Conservation (phyloP, 2,797 vertebrate genomes). For the Aeoliscus strigatus region DNA sequence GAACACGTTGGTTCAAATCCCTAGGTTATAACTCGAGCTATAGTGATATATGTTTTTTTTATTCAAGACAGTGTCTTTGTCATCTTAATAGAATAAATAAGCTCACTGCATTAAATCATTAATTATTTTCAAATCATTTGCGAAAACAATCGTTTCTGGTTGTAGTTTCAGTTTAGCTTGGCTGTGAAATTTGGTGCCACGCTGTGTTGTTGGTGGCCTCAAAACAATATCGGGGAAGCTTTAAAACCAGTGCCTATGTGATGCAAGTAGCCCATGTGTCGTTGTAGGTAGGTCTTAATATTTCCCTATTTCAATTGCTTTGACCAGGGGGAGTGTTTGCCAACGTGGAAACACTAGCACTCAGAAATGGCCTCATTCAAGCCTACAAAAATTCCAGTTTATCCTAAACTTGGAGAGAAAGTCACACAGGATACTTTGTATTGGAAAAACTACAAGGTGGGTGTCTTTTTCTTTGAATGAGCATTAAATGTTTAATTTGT, state of each 20-base stretch:
- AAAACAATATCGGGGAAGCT: no score
- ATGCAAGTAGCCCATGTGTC: not conserved
- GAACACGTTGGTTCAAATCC: conserved; percentile 42
- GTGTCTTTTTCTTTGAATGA: no score
- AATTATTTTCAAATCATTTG: no score
- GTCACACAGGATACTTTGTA: conserved; percentile 89
- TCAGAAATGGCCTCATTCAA: conserved; percentile 82
- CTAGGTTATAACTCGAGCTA: not conserved
- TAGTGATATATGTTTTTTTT: not conserved
- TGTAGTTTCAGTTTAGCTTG: not conserved
- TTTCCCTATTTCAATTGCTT: not conserved
- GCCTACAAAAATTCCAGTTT: conserved; percentile 78
- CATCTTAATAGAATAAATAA: not conserved
- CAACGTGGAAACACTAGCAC: not conserved
- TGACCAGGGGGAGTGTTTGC: not conserved
- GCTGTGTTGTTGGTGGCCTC: not conserved
- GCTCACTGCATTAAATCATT: no score
- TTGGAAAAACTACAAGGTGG: conserved; percentile 89
- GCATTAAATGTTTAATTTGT: no score
- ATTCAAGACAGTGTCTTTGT: not conserved
- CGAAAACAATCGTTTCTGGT: not conserved
- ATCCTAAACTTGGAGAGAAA: conserved; percentile 85
- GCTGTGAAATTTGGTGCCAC: not conserved
- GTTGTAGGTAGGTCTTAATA: no score
- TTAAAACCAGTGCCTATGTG: not conserved